phyloP scores from a whole-genome alignment of 2,888 invertebrate species.

The Beris morrisii region DNA sequence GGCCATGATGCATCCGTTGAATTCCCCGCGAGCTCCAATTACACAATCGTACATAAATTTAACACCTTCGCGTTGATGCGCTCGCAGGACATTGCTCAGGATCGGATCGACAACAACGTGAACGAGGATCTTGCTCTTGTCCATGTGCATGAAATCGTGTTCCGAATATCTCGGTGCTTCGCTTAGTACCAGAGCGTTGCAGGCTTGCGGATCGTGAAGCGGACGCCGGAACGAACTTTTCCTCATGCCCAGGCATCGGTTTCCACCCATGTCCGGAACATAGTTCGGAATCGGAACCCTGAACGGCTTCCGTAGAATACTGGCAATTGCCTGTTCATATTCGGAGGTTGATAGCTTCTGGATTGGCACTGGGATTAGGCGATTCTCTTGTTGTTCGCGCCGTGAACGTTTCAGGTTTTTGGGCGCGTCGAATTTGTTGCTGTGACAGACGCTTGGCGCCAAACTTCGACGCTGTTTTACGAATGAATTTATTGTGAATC shows the following conservation, averaged over 20 bases:
- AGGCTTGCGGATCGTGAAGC: constrained; percentile 89
- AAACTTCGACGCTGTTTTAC: constrained; percentile 62
- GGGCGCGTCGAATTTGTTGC: constrained; percentile 59
- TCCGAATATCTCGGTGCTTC: constrained; percentile 80
- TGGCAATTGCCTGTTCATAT: constrained; percentile 80
- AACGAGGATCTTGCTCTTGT: constrained; percentile 66
- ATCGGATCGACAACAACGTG: constrained; percentile 98
- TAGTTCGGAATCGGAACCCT: constrained; percentile 93
- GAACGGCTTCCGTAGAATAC: constrained; percentile 82
- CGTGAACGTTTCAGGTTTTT: constrained; percentile 58
- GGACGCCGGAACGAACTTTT: constrained; percentile 63
- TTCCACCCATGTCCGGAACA: constrained; percentile 68
- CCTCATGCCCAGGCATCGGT: constrained; percentile 79
- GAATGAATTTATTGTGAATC: neutral
- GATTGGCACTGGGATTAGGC: constrained; percentile 39
- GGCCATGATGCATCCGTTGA: constrained; percentile 98
- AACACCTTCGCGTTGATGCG: constrained; percentile 98
- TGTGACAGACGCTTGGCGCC: constrained; percentile 77
- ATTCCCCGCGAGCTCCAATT: constrained; percentile 81
- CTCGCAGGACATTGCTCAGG: constrained; percentile 84
- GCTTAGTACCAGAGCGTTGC: constrained; percentile 88
- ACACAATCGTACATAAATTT: constrained; percentile 99
- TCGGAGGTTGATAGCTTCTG: constrained; percentile 57
- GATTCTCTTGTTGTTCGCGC: constrained; percentile 54
- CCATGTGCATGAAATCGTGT: constrained; percentile 84